Percentiles rank a stretch among this genome's conserved stretches.
Evolutionary conservation across 2,797 vertebrate genomes (phyloP).

Genomic region (Darevskia nairensis): DNA sequence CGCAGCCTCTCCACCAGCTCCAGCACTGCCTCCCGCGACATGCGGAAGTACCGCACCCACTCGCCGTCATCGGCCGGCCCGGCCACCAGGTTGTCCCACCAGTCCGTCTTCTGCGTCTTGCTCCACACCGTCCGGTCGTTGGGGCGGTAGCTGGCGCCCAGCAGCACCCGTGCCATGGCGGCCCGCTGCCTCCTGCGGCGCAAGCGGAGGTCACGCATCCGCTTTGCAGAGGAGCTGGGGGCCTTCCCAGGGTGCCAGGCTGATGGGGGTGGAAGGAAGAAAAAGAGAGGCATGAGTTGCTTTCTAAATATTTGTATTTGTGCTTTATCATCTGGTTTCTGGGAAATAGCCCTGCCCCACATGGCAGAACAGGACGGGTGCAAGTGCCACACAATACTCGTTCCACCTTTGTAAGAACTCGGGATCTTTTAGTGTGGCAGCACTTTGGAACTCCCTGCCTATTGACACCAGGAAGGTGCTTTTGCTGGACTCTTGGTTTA

Average conservation of each 20-base stretch:
- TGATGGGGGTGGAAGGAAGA: background rate
- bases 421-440: too few species aligned
- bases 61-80: background rate
- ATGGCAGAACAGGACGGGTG: too few species aligned
- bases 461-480: too few species aligned
- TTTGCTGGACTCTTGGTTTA: too few species aligned
- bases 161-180: background rate
- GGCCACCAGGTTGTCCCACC: constrained; percentile 25
- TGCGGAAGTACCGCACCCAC: constrained; percentile 29
- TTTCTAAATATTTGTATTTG: too few species aligned
- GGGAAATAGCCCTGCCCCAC: too few species aligned
- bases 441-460: too few species aligned
- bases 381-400: too few species aligned
- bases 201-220: constrained; percentile 16
- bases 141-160: constrained; percentile 25
- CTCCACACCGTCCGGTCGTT: constrained; percentile 24
- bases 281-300: too few species aligned
- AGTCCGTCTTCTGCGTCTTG: constrained; percentile 21
- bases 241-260: constrained; percentile 17
- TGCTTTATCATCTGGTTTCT: too few species aligned
- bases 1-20: constrained; percentile 21
- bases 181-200: constrained; percentile 12
- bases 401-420: too few species aligned
- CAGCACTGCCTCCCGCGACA: constrained; percentile 26
- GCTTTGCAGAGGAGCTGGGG: constrained; percentile 14